Conservation (phyloP, 2,888 invertebrate species). For the Gari tellinella region DNA sequence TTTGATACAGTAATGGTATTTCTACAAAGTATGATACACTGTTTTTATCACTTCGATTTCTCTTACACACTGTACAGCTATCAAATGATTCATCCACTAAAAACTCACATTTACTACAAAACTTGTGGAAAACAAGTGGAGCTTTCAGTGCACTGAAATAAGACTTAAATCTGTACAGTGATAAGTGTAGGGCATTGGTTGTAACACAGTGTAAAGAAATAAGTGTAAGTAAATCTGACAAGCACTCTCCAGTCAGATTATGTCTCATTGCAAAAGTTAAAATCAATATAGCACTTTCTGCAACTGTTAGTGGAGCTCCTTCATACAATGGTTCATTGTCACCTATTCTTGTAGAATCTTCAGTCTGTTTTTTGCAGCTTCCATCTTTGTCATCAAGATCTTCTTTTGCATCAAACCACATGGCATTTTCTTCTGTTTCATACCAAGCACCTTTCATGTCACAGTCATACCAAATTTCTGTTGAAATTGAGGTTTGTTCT, state of each 20-base stretch:
- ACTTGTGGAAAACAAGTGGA: slow-evolving; percentile 30
- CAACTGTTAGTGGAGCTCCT: slow-evolving; percentile 28
- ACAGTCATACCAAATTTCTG: too few relatives aligned
- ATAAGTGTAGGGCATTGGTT: slow-evolving; percentile 20
- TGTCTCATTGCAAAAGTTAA: slow-evolving; percentile 38
- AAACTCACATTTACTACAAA: slow-evolving; percentile 38
- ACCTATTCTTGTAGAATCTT: not conserved
- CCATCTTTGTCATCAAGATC: not conserved
- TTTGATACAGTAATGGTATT: slow-evolving; percentile 39
- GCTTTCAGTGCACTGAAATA: slow-evolving; percentile 37
- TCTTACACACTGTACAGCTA: slow-evolving; percentile 23
- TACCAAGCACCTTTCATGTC: not conserved
- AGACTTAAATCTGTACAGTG: slow-evolving; percentile 34
- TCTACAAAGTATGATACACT: slow-evolving; percentile 45
- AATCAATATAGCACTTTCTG: slow-evolving; percentile 39
- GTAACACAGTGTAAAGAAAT: slow-evolving; percentile 34
- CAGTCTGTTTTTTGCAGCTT: not conserved
- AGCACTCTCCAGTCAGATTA: slow-evolving; percentile 42
- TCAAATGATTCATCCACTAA: not conserved
- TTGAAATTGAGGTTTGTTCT: too few relatives aligned
- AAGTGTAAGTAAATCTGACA: slow-evolving; percentile 36
- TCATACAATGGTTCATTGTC: slow-evolving; percentile 20
- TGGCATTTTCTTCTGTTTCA: not conserved
- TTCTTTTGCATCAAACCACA: slow-evolving; percentile 6
- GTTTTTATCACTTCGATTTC: slow-evolving; percentile 10